Evolutionary conservation across 1,140 invertebrate genomes (phyloP), one percentile per base, ranked within the genome.

Genomic region (Micrasema longulum): DNA sequence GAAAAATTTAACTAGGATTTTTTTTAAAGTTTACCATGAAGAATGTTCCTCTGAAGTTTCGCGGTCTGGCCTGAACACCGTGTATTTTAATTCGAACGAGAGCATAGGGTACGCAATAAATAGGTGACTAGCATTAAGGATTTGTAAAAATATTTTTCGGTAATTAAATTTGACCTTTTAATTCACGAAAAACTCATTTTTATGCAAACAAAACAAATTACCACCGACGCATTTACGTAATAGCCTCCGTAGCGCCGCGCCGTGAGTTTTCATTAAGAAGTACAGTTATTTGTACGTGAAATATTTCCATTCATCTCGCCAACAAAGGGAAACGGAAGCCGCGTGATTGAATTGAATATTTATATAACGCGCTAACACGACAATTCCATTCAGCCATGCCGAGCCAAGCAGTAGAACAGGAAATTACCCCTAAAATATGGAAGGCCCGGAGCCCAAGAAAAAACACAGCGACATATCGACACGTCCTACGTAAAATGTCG

Each of bases 331-430:
- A 68, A 43, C 65, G 65, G 65, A 68, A 68, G 50, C 65, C 22
- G 23, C 18, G 12, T 55, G 65, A 68, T 68, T 68, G 65, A 68
- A 68, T 68, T 68, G 65, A 68, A 68, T 68, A 68, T 68, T 53
- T 53, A 55, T 68, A 23, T 43, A 53, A 50, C 41, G 38, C 22
- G 52, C 47, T 55, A 64, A 64, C 60, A 64, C 60, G n/a, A 45
- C 60, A 31, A 26, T 23, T 48, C 60, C 60, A 47, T 47, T 47
- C 22, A 64, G 60, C 41, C 20, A 9, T 50, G 65, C 48, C 50
- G 35, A 2, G 26, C 26, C 26, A 4, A 31, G 26, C 36, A 23
- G 31, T n/a, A n/a, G 26, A 20, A 55, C 65, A 68, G 65, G 65
- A 68, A 68, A 68, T 68, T 55, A 50, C 48, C 50, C 50, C 20